These are phyloP conservation scores for Tachypleus tridentatus DNA, from an alignment of 1,140 invertebrate species.

Conservation along the genomic window DNA sequence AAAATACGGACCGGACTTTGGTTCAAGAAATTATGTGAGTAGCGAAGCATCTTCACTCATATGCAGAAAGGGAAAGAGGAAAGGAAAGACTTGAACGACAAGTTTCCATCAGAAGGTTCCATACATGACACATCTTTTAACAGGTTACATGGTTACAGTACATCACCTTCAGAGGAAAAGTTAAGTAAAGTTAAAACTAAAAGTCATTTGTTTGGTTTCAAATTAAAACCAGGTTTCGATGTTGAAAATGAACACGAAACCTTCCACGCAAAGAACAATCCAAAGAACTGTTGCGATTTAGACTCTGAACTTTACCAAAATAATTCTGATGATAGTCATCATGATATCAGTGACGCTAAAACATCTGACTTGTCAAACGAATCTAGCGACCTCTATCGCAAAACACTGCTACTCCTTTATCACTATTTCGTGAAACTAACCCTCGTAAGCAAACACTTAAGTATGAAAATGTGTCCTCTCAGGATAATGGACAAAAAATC, in stretches of 20 bases:
- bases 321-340: not conserved
- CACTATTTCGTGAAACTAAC: conserved; percentile 15
- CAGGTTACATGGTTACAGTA: too few relatives aligned
- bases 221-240: not conserved
- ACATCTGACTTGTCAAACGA: not conserved
- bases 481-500: conserved; percentile 2
- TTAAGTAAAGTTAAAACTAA: too few relatives aligned
- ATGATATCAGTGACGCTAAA: not conserved
- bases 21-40: not conserved
- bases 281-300: conserved; percentile 6
- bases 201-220: too few relatives aligned
- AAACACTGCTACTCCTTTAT: conserved; percentile 5
- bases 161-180: too few relatives aligned
- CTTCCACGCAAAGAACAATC: conserved; percentile 10
- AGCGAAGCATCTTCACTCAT: conserved; percentile 18
- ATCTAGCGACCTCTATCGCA: not conserved
- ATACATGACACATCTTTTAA: too few relatives aligned
- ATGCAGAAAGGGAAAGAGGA: conserved; percentile 17
- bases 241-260: conserved; percentile 18
- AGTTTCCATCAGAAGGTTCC: too few relatives aligned
- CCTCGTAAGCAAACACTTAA: conserved; percentile 17
- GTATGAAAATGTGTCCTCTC: conserved; percentile 18
- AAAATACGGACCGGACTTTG: too few relatives aligned
- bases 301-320: conserved; percentile 4
- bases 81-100: not conserved